Evolutionary conservation across 1,140 invertebrate species (phyloP).

Genomic region (Drosophila bipectinata): DNA sequence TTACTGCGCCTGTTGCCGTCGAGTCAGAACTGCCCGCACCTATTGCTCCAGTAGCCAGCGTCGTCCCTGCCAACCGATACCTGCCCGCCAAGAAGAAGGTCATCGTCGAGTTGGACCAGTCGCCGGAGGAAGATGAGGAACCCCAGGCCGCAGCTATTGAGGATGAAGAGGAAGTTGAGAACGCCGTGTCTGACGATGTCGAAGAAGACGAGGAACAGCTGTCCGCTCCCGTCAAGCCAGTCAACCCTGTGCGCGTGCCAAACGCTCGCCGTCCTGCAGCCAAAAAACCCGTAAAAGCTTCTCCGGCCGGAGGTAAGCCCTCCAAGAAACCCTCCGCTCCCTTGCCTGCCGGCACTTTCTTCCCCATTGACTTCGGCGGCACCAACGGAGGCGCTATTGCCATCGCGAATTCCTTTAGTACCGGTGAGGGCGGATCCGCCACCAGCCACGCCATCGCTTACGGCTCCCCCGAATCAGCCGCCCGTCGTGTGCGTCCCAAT

Average conservation of each 20-base stretch:
- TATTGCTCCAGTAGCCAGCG: slow-evolving; percentile 56
- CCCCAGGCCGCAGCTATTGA: slow-evolving; percentile 69
- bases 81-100: slow-evolving; percentile 82
- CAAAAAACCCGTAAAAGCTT: slow-evolving; percentile 63
- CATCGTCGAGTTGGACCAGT: slow-evolving; percentile 77
- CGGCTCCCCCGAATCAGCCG: slow-evolving; percentile 84
- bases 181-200: slow-evolving; percentile 56
- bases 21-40: slow-evolving; percentile 70
- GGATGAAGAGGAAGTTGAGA: slow-evolving; percentile 67
- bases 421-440: slow-evolving; percentile 87
- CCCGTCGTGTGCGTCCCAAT: slow-evolving; percentile 62
- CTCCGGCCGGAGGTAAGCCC: slow-evolving; percentile 45
- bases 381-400: slow-evolving; percentile 86
- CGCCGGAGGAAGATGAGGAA: slow-evolving; percentile 78
- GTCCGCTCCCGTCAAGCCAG: slow-evolving; percentile 55
- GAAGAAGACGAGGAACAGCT: slow-evolving; percentile 64
- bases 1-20: slow-evolving; percentile 44
- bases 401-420: slow-evolving; percentile 89
- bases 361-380: slow-evolving; percentile 87
- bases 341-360: slow-evolving; percentile 85
- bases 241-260: slow-evolving; percentile 62
- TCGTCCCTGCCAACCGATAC: slow-evolving; percentile 74
- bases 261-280: slow-evolving; percentile 66
- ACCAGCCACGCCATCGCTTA: slow-evolving; percentile 89
- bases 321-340: slow-evolving; percentile 62